A percentile compares a stretch with the other conserved stretches of the same genome.
Conservation (phyloP, 2,888 invertebrate genomes). For the Andricus quercusramuli region DNA sequence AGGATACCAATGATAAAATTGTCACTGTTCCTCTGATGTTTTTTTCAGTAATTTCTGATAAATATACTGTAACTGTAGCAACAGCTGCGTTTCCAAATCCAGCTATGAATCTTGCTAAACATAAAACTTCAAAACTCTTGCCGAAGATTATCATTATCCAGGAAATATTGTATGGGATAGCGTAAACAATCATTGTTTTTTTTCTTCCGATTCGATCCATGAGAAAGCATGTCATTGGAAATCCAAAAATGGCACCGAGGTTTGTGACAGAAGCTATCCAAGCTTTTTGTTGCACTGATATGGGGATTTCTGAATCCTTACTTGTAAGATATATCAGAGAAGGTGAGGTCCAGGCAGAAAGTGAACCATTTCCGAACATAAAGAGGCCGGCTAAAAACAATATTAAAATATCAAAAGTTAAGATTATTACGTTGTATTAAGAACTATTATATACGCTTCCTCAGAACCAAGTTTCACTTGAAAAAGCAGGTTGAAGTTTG, state of each 20-base stretch:
- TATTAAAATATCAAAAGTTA: too few relatives aligned
- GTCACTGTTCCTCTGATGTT: not conserved
- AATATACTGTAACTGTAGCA: not conserved
- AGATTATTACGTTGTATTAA: too few relatives aligned
- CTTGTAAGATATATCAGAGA: not conserved
- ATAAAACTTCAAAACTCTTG: not conserved
- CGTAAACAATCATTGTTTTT: slow-evolving; percentile 9
- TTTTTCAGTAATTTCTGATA: slow-evolving; percentile 12
- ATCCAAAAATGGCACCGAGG: not conserved
- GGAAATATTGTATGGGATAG: not conserved
- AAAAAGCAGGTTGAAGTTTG: too few relatives aligned
- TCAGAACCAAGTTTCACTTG: too few relatives aligned
- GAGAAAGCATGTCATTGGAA: not conserved
- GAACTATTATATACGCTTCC: too few relatives aligned
- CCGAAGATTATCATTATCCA: slow-evolving; percentile 4
- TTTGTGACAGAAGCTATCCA: slow-evolving; percentile 8
- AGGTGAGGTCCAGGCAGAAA: not conserved
- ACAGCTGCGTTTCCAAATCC: not conserved
- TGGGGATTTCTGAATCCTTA: not conserved
- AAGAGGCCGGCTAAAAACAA: not conserved
- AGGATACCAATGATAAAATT: not conserved
- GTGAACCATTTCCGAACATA: not conserved
- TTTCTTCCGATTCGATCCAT: not conserved
- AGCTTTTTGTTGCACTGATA: slow-evolving; percentile 1
- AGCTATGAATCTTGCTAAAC: slow-evolving; percentile 5